Evolutionary conservation across 1,140 invertebrate species (phyloP), one percentile per base, ranked within the genome.

Genomic region (Leptopilina clavipes): DNA sequence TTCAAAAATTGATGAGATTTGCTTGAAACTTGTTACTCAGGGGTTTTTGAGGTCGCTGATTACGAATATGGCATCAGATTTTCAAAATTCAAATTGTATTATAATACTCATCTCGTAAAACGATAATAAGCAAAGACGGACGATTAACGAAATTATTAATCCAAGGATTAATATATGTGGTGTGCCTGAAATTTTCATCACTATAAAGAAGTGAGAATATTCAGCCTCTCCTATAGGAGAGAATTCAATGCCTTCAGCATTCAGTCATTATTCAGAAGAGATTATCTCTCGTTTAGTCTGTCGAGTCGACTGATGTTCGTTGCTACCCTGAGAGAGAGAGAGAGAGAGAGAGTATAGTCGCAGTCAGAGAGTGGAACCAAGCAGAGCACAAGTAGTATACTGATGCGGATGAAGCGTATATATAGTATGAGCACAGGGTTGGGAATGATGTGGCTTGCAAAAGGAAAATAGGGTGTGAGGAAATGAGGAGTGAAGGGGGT

Each of bases 281-380:
- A 78, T 81, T 81, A 81, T 81, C 76, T 78, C 75, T 73, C 79
- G 79, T 73, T 81, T 81, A 31, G 25, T 74, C 76, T 76, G 74
- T 75, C 79, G 74, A 73, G 74, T 70, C 45, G 76, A 80, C 76
- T 31, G 25, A 31, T 73, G 77, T 80, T 72, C 76, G 76, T 72
- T 75, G 54, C 44, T 37, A 43, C 71, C 43, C 43, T 19, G n/a
- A n/a, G n/a, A n/a, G n/a, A n/a, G n/a, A n/a, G n/a, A n/a, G n/a
- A n/a, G n/a, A n/a, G n/a, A n/a, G 40, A 45, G 25, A 31, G 25
- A 31, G 25, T 31, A 31, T 31, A 31, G 25, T 31, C 25, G 6
- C 25, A 31, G 25, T 31, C 25, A 48, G 11, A 48, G 45, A 48
- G 45, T 48, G 45, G 45, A 48, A 74, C n/a, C n/a, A n/a, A n/a